Conservation (phyloP, 2,888 invertebrate genomes). For the Anaspis maculata region DNA sequence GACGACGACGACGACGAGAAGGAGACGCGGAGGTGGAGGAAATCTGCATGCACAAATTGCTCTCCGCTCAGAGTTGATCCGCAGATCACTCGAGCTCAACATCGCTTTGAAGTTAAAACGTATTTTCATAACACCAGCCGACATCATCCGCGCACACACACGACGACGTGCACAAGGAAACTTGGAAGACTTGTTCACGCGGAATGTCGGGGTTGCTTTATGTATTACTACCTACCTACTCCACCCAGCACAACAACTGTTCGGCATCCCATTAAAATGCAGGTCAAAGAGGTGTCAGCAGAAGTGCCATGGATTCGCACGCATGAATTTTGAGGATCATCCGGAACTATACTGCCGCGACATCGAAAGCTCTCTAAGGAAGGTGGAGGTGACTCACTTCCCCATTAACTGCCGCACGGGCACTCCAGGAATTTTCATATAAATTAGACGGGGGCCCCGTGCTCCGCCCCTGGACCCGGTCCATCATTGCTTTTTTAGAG, state of each 20-base stretch:
- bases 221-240: slow-evolving; percentile 6
- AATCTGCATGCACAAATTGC: slow-evolving; percentile 40
- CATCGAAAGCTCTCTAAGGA: no score
- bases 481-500: no score
- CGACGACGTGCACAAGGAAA: no score
- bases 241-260: no score
- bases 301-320: no score
- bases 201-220: slow-evolving; percentile 20
- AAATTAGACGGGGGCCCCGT: slow-evolving; percentile 8
- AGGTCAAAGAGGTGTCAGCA: not conserved
- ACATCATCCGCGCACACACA: slow-evolving; percentile 18
- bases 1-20: no score
- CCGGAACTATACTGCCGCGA: no score
- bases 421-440: slow-evolving; percentile 13
- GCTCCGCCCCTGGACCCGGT: slow-evolving; percentile 4
- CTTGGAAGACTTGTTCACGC: slow-evolving; percentile 19
- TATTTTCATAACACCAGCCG: slow-evolving; percentile 36
- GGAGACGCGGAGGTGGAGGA: no score
- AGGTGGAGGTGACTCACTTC: no score
- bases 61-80: slow-evolving; percentile 31
- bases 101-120: slow-evolving; percentile 38
- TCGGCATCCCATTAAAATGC: slow-evolving; percentile 22
- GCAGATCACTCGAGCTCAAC: slow-evolving; percentile 31
- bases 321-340: not conserved
- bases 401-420: no score